Base-by-base conservation (phyloP, 2,797 vertebrate genomes). In the Streptopelia turtur region DNA sequence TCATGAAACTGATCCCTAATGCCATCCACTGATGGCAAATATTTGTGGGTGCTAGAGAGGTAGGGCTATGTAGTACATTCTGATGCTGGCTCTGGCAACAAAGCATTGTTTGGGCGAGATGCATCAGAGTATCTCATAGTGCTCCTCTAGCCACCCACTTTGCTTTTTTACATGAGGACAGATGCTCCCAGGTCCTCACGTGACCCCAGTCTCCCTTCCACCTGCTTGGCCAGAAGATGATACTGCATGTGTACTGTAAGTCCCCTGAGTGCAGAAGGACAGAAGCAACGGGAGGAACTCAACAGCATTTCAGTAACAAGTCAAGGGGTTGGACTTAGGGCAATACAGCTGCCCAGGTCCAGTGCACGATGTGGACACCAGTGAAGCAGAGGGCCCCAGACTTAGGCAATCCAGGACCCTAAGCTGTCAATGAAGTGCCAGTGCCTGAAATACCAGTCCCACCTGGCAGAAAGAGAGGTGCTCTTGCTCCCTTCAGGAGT, bases 191-290 rank as follows among this genome's bases (percentile, higher is more conserved):
- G 30, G 23, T 76, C 59, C 63, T 86, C 63, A 57, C 1, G 6
- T 0, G 5, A 78, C 50, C 39, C 52, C 22, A 13, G 24, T 43
- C 41, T 64, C 39, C 30, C 37, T 78, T 78, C 31, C 52, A 82
- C 33, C 31, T 60, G 17, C 68, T 63, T 77, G 68, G 30, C 24
- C 80, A 86, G 64, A 83, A 69, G 77, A 60, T 7, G 37, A 53
- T 13, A 52, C 8, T 59, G 23, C 17, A 20, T 13, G 7, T 12
- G 20, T 45, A 30, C 47, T 35, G 1, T 4, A 20, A 39, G 53
- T 31, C 35, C 25, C 17, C 7, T 0, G 0, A 1, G 18, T 31
- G 13, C 43, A 37, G 33, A 5, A 60, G 45, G 47, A 39, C 25
- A 55, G 31, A 74, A 49, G 28, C 10, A 57, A 30, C 6, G 31